phyloP scores from a whole-genome alignment of 2,888 invertebrate species.

The Microplitis deprimator region DNA sequence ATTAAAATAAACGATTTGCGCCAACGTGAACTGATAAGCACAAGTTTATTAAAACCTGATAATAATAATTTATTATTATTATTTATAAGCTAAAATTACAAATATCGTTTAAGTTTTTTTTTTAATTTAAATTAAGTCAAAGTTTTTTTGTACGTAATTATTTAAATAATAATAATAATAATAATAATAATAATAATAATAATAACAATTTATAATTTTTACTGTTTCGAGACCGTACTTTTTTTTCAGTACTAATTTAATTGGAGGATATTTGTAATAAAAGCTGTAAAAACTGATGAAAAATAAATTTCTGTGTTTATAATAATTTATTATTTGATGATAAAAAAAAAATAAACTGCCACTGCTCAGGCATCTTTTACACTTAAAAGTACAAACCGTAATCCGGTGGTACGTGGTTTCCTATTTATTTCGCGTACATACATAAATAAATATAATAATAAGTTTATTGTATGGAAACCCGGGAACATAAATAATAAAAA shows the following conservation, averaged over 20 bases:
- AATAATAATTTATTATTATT: conserved; percentile 15
- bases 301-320: conserved; percentile 11
- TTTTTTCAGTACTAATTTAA: too few species aligned
- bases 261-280: too few species aligned
- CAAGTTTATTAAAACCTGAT: background rate
- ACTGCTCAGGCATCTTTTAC: conserved; percentile 63
- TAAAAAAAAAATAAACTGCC: conserved; percentile 57
- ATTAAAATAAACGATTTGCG: conserved; percentile 45
- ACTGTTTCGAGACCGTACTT: too few species aligned
- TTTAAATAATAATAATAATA: too few species aligned
- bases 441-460: conserved; percentile 32
- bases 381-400: conserved; percentile 67
- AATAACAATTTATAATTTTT: too few species aligned
- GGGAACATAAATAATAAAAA: conserved; percentile 30
- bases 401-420: conserved; percentile 45
- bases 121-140: too few species aligned
- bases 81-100: background rate
- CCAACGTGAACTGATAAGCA: conserved; percentile 40
- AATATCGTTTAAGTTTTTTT: too few species aligned
- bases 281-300: too few species aligned
- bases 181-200: too few species aligned
- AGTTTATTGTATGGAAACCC: conserved; percentile 32
- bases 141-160: too few species aligned
- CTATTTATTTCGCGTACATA: conserved; percentile 47
- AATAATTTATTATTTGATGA: background rate